phyloP scores from a whole-genome alignment of 2,888 invertebrate species.

The Serrognathus titanus region DNA sequence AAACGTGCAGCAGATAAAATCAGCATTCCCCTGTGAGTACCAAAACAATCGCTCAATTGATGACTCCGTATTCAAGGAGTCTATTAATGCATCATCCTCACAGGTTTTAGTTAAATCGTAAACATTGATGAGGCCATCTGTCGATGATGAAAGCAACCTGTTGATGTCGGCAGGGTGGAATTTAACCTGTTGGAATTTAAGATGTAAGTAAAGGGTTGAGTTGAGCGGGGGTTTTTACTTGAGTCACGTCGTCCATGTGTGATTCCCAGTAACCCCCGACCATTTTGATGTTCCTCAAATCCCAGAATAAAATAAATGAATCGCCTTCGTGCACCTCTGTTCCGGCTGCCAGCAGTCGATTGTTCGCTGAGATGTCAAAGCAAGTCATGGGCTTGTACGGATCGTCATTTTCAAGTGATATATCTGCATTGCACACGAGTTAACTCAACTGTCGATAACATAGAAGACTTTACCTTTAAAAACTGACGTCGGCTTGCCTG shows the following conservation, averaged over 20 bases:
- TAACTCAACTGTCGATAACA: neutral
- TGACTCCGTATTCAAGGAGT: constrained; percentile 75
- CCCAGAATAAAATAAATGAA: constrained; percentile 78
- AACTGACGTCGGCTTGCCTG: constrained; percentile 47
- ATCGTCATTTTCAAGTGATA: constrained; percentile 34
- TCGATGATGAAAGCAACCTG: constrained; percentile 69
- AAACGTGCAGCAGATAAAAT: constrained; percentile 63
- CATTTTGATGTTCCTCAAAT: constrained; percentile 60
- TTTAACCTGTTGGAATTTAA: constrained; percentile 51
- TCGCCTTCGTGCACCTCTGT: constrained; percentile 68
- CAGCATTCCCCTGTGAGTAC: constrained; percentile 48
- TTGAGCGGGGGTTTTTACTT: constrained; percentile 46
- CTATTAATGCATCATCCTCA: constrained; percentile 78
- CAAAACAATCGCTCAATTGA: constrained; percentile 66
- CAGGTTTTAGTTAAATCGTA: constrained; percentile 69
- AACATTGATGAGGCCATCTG: constrained; percentile 81
- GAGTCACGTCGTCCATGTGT: constrained; percentile 78
- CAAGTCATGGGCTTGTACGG: constrained; percentile 62
- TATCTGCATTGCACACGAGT: constrained; percentile 32
- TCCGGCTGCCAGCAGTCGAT: constrained; percentile 70
- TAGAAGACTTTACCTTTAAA: constrained; percentile 44
- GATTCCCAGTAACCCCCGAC: constrained; percentile 82
- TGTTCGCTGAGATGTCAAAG: constrained; percentile 72
- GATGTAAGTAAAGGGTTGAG: neutral
- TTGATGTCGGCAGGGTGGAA: constrained; percentile 70